Conservation (phyloP, 1,140 invertebrate species). For the Thrips palmi region DNA sequence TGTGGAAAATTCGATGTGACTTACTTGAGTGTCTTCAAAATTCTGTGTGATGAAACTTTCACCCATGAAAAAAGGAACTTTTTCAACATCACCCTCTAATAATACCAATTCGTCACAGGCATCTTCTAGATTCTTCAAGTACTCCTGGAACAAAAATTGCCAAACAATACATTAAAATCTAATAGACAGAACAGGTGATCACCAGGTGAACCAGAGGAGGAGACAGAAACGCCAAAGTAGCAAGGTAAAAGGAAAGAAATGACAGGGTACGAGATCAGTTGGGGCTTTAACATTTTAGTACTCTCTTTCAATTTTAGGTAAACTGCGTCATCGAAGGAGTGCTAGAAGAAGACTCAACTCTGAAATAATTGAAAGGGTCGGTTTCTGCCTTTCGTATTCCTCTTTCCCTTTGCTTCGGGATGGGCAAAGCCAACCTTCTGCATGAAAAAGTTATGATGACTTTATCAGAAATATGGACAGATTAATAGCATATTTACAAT, state of each 20-base stretch:
- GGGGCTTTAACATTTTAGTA: not conserved
- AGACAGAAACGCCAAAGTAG: not conserved
- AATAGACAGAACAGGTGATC: not conserved
- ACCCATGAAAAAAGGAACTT: conserved; percentile 70
- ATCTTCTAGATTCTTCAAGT: conserved; percentile 82
- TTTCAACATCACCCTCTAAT: conserved; percentile 53
- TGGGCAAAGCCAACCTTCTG: not conserved
- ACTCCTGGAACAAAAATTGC: conserved; percentile 37
- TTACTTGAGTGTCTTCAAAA: conserved; percentile 54
- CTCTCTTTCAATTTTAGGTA: not conserved
- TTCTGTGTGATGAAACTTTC: conserved; percentile 74
- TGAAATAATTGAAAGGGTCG: not conserved
- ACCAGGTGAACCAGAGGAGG: not conserved
- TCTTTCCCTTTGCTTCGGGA: not conserved
- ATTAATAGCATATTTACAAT: no score
- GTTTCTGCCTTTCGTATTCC: not conserved
- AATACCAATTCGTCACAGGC: conserved; percentile 74
- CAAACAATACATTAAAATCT: not conserved
- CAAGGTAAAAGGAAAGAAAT: not conserved
- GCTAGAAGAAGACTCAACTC: not conserved
- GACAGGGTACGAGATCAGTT: not conserved
- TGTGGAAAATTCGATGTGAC: conserved; percentile 2
- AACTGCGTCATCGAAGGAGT: not conserved
- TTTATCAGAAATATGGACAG: not conserved
- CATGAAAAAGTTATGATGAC: not conserved